Evolutionary conservation across 1,140 invertebrate species (phyloP).

Genomic region (Heliconius congener): DNA sequence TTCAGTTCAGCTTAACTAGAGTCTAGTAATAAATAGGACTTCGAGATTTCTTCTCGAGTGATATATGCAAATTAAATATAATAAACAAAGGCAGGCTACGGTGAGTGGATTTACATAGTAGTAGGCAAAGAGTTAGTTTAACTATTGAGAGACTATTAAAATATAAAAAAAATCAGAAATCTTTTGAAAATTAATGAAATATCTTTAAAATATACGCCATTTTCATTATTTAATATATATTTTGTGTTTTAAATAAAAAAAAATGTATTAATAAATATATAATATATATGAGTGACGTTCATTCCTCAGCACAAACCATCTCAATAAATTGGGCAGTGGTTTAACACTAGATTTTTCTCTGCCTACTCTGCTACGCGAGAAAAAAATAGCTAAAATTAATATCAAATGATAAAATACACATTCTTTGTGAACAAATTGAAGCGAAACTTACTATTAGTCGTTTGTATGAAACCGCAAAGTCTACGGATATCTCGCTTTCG

Average conservation of each 20-base stretch:
- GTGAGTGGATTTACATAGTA: slow-evolving; percentile 43
- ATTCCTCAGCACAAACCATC: too few species aligned
- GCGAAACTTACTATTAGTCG: slow-evolving; percentile 60
- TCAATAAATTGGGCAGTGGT: background rate
- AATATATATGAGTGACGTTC: too few species aligned
- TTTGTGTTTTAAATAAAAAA: too few species aligned
- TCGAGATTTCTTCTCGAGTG: slow-evolving; percentile 39
- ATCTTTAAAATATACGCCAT: too few species aligned
- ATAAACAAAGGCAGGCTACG: slow-evolving; percentile 37
- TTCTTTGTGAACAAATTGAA: slow-evolving; percentile 13
- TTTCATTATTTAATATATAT: too few species aligned
- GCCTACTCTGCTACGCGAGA: background rate
- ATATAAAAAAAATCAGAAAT: background rate
- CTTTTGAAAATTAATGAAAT: too few species aligned
- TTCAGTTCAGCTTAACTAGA: slow-evolving; percentile 40
- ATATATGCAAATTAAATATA: slow-evolving; percentile 48
- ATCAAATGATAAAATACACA: background rate
- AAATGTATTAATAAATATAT: too few species aligned
- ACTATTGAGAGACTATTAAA: background rate
- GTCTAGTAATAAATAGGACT: slow-evolving; percentile 41
- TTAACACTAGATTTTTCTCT: background rate
- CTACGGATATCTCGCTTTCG: slow-evolving; percentile 59
- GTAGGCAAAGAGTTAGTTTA: slow-evolving; percentile 17
- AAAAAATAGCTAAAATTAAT: background rate
- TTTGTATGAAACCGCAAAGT: slow-evolving; percentile 72